Evolutionary conservation across 2,888 invertebrate species (phyloP), one percentile per base, ranked within the genome.

Genomic region (Thyatira batis): DNA sequence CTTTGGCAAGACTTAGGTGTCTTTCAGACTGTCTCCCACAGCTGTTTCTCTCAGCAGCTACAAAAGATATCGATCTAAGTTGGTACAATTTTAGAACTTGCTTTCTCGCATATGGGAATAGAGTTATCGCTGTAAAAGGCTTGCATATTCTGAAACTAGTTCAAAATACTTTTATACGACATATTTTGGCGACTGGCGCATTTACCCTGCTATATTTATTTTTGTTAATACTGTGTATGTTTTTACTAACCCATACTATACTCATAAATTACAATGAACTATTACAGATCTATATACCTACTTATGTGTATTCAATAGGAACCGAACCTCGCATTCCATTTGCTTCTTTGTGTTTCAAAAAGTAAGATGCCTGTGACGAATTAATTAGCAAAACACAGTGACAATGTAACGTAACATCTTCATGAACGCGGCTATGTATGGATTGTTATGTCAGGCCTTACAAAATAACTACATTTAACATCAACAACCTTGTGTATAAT

Each of bases 271-370:
- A n/a, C n/a, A n/a, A n/a, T n/a, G n/a, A n/a, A n/a, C n/a, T n/a
- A n/a, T 30, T 30, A 10, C 30, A 10, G 30, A 8, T 30, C 10
- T 30, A 30, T 11, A 8, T 2, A 30, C 30, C 30, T 30, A 30
- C 30, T 30, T 21, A 10, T 13, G 20, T 20, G 10, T 11, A 44
- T 21, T 20, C 1, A 21, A 21, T 21, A 44, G 20, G 20, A 6
- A 20, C 11, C n/a, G 21, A 21, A 23, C 11, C 2, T 4, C 2
- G 20, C 21, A 21, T 45, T 20, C 33, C 13, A 11, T 13, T 39
- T 17, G 39, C 39, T 39, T 39, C 53, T 71, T 76, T 66, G 58
- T 68, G 75, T 73, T 57, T 75, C 67, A 73, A 72, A 69, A 52
- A 49, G 52, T 51, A 49, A 54, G 55, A 57, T 55, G 61, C 53